phyloP scores from a whole-genome alignment of 2,888 invertebrate species.

The Sinotaia quadrata region DNA sequence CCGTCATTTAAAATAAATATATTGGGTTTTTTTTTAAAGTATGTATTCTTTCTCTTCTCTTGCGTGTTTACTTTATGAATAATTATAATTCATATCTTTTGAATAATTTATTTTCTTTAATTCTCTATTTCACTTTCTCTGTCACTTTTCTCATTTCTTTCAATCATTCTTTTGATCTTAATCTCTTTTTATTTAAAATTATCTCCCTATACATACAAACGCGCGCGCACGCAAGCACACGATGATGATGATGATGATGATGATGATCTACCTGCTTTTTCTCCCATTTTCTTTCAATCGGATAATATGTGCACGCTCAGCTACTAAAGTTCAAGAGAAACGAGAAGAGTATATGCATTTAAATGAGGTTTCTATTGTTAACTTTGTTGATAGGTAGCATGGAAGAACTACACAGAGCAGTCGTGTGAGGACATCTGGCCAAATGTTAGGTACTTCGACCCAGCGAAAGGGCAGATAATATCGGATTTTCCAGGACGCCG shows the following conservation, averaged over 20 bases:
- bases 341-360: neutral
- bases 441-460: slow-evolving; percentile 34
- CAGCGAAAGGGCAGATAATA: slow-evolving; percentile 25
- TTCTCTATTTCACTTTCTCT: too few relatives aligned
- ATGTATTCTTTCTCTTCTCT: too few relatives aligned
- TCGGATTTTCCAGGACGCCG: slow-evolving; percentile 72
- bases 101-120: too few relatives aligned
- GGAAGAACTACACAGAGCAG: slow-evolving; percentile 83
- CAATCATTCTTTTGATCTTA: too few relatives aligned
- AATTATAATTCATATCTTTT: too few relatives aligned
- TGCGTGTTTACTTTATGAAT: too few relatives aligned
- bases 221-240: neutral
- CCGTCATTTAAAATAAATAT: too few relatives aligned
- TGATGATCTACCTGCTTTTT: neutral
- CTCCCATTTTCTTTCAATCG: neutral
- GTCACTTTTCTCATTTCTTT: too few relatives aligned
- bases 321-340: neutral
- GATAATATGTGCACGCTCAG: neutral
- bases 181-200: too few relatives aligned
- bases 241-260: too few relatives aligned
- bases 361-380: neutral
- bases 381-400: slow-evolving; percentile 72
- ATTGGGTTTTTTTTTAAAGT: too few relatives aligned
- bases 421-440: slow-evolving; percentile 80
- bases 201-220: neutral